Conservation (phyloP, 1,140 invertebrate species). For the Diabrotica virgifera region DNA sequence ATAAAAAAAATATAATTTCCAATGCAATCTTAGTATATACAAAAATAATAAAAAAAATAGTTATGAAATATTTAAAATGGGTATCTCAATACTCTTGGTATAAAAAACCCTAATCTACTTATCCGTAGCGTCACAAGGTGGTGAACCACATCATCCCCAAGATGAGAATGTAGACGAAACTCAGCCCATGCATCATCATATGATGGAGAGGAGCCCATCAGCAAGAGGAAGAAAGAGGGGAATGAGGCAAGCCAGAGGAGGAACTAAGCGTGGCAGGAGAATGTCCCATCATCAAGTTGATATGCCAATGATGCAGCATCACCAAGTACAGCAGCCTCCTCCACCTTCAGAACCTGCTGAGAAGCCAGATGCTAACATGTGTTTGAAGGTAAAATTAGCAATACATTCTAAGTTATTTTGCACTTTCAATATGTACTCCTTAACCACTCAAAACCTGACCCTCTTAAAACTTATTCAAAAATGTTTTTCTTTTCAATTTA, state of each 20-base stretch:
- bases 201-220: constrained; percentile 34
- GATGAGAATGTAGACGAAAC: constrained; percentile 41
- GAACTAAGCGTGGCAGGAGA: constrained; percentile 31
- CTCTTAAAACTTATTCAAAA: too few relatives aligned
- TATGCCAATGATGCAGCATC: constrained; percentile 42
- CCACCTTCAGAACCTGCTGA: constrained; percentile 63
- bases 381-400: constrained; percentile 57
- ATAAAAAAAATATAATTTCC: too few relatives aligned
- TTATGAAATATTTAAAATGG: too few relatives aligned
- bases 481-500: too few relatives aligned
- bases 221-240: constrained; percentile 38
- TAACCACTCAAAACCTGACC: too few relatives aligned
- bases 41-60: too few relatives aligned
- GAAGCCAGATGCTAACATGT: constrained; percentile 81
- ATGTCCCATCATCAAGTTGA: constrained; percentile 41
- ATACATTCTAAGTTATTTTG: too few relatives aligned
- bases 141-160: constrained; percentile 20
- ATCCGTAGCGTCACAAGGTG: constrained; percentile 27
- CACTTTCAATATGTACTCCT: too few relatives aligned
- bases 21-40: too few relatives aligned
- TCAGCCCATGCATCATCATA: constrained; percentile 37
- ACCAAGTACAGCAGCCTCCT: constrained; percentile 49
- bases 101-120: constrained; percentile 14
- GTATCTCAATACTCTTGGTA: neutral
- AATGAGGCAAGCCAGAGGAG: constrained; percentile 24